Evolutionary conservation across 2,113 vertebrate species (phyloP).

Genomic region (Lophotis ruficrista): DNA sequence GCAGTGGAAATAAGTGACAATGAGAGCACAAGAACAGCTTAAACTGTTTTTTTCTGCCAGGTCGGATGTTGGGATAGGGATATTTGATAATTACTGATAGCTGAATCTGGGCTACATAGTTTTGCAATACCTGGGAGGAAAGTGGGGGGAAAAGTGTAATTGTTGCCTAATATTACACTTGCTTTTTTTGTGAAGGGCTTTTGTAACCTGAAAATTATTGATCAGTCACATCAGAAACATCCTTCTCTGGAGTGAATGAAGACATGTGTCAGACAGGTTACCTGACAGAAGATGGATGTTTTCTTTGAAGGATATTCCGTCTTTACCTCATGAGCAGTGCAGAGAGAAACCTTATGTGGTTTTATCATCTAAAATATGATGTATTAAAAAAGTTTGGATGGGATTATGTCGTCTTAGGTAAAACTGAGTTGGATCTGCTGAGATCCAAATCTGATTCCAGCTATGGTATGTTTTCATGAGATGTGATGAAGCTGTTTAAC

Average conservation of each 20-base stretch:
- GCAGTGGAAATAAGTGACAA: neutral
- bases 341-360: neutral
- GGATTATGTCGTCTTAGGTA: neutral
- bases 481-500: neutral
- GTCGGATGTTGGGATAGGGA: neutral
- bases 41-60: neutral
- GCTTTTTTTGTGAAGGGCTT: neutral
- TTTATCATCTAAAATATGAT: neutral
- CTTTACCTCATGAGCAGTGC: neutral
- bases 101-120: neutral
- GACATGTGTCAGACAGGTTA: neutral
- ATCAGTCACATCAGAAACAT: neutral
- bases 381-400: neutral
- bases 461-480: neutral
- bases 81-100: neutral
- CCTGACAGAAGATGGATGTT: neutral
- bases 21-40: neutral
- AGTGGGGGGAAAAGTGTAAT: neutral
- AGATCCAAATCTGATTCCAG: neutral
- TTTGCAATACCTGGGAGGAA: neutral
- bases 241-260: neutral
- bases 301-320: neutral
- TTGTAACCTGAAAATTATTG: neutral
- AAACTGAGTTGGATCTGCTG: neutral
- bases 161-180: neutral